Evolutionary conservation across 2,888 invertebrate genomes (phyloP).

Genomic region (Alcis repandata): DNA sequence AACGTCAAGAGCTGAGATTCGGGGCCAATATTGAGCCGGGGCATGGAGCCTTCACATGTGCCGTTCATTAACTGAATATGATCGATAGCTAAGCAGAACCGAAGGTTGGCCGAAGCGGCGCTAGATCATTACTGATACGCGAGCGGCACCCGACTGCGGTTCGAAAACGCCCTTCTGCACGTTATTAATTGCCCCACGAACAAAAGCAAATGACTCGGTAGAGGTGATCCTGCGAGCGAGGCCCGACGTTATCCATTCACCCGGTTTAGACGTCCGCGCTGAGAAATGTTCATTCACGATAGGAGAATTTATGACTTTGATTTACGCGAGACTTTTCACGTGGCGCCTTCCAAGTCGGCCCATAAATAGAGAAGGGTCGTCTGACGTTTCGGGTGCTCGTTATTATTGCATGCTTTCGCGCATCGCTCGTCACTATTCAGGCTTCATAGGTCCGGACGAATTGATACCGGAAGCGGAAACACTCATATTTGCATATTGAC

Average conservation of each 20-base stretch:
- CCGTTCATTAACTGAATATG: constrained; percentile 67
- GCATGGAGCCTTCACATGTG: constrained; percentile 40
- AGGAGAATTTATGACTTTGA: constrained; percentile 85
- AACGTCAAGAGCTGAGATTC: constrained; percentile 42
- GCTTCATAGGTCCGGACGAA: constrained; percentile 66
- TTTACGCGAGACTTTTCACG: constrained; percentile 83
- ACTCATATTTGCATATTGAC: constrained; percentile 73
- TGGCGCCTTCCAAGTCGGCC: constrained; percentile 69
- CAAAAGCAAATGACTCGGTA: constrained; percentile 86
- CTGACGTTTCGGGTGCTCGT: constrained; percentile 74
- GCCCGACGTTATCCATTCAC: constrained; percentile 85
- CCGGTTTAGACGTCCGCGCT: constrained; percentile 82
- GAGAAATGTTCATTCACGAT: constrained; percentile 87
- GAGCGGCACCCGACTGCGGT: constrained; percentile 77
- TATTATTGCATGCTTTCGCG: constrained; percentile 76
- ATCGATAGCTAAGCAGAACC: constrained; percentile 71
- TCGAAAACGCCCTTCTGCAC: constrained; percentile 80
- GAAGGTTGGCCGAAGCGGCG: constrained; percentile 64
- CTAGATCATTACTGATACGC: constrained; percentile 83
- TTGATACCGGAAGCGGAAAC: constrained; percentile 73
- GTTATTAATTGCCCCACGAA: constrained; percentile 85
- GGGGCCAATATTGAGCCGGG: constrained; percentile 33
- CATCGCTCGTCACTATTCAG: constrained; percentile 72
- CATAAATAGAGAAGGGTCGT: constrained; percentile 81
- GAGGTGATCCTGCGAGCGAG: constrained; percentile 84